A percentile compares a stretch with the other conserved stretches of the same genome.
Evolutionary conservation across 2,888 invertebrate genomes (phyloP).

Genomic region (Allolobophora icterica): DNA sequence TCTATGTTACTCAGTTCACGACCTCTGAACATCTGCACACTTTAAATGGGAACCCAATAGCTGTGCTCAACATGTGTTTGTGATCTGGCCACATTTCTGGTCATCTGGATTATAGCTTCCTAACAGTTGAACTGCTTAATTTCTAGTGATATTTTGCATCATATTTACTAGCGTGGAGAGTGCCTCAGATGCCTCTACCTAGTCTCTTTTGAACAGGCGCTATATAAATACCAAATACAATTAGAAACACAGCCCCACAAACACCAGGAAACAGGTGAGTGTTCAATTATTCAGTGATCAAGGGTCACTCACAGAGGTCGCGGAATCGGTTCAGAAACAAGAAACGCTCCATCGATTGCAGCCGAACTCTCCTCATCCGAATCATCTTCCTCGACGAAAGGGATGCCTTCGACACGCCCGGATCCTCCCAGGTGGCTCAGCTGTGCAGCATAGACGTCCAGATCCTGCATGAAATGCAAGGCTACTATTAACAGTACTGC

Average conservation of each 20-base stretch:
- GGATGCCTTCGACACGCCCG: not conserved
- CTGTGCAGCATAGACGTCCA: slow-evolving; percentile 94
- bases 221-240: too few species aligned
- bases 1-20: too few species aligned
- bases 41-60: too few species aligned
- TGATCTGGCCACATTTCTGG: not conserved
- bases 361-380: slow-evolving; percentile 55
- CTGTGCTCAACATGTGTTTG: too few species aligned
- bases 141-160: too few species aligned
- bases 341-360: slow-evolving; percentile 86
- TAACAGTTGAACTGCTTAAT: not conserved
- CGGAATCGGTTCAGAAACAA: slow-evolving; percentile 83
- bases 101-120: not conserved
- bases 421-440: slow-evolving; percentile 86
- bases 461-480: slow-evolving; percentile 74
- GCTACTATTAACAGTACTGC: not conserved
- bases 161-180: not conserved
- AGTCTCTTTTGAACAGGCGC: not conserved
- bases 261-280: too few species aligned
- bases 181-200: not conserved
- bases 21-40: too few species aligned
- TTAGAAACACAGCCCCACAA: not conserved
- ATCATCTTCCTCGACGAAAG: slow-evolving; percentile 50
- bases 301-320: slow-evolving; percentile 79
- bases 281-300: not conserved